Conservation (phyloP, 1,140 invertebrate genomes). For the Papilio helenus region DNA sequence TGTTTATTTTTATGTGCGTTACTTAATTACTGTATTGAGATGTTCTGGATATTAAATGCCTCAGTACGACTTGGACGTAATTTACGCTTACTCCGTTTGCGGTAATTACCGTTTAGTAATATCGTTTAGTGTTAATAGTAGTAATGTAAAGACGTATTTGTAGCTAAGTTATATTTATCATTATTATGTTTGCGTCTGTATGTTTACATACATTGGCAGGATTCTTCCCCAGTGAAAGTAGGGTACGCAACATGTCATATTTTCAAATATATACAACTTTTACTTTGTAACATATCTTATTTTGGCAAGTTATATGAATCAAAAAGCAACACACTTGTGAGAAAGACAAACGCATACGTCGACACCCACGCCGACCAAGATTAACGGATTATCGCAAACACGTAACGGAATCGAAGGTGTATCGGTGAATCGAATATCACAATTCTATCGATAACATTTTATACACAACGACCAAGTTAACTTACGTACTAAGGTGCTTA, state of each 20-base stretch:
- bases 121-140: background rate
- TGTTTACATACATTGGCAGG: background rate
- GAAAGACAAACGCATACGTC: constrained; percentile 21
- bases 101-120: background rate
- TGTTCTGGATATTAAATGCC: background rate
- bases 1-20: no score
- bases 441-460: constrained; percentile 27
- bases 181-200: background rate
- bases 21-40: background rate
- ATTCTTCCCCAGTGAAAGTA: background rate
- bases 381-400: constrained; percentile 28
- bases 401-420: constrained; percentile 9
- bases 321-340: constrained; percentile 17
- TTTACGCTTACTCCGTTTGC: background rate
- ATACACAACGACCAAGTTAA: constrained; percentile 3
- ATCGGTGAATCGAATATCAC: constrained; percentile 1
- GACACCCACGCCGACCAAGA: constrained; percentile 26
- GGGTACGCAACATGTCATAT: background rate
- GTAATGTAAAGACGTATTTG: background rate
- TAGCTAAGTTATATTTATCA: background rate
- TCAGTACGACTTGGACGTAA: background rate
- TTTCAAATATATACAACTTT: background rate
- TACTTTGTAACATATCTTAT: background rate
- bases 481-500: background rate
- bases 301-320: constrained; percentile 13